phyloP scores from a whole-genome alignment of 2,888 invertebrate species.

The Orthosia incerta region DNA sequence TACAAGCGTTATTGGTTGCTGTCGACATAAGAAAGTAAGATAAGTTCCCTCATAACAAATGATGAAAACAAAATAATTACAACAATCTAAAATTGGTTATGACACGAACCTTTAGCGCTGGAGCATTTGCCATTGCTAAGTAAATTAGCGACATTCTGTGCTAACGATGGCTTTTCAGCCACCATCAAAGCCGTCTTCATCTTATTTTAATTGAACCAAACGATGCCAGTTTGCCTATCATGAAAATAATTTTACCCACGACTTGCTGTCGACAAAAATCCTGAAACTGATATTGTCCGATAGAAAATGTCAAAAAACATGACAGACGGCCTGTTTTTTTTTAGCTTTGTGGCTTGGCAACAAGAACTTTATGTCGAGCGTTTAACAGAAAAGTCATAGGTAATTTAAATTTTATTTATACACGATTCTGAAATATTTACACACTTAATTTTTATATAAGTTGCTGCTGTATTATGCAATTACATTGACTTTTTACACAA shows the following conservation, averaged over 20 bases:
- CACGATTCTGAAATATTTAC: too few species aligned
- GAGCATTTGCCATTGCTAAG: constrained; percentile 96
- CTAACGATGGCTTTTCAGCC: constrained; percentile 99
- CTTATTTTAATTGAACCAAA: constrained; percentile 65
- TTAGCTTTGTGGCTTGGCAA: too few species aligned
- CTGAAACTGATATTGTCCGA: constrained; percentile 10
- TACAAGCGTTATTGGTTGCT: constrained; percentile 95
- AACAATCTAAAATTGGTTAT: constrained; percentile 27
- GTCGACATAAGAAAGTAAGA: constrained; percentile 31
- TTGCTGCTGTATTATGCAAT: too few species aligned
- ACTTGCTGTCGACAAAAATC: neutral
- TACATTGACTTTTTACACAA: too few species aligned
- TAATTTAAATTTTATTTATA: too few species aligned
- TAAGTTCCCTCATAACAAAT: neutral
- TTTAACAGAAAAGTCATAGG: too few species aligned
- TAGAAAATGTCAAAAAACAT: constrained; percentile 3
- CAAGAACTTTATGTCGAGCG: too few species aligned
- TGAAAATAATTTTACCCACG: constrained; percentile 37
- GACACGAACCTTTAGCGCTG: constrained; percentile 93
- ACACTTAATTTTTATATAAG: too few species aligned
- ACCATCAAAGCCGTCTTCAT: constrained; percentile 98
- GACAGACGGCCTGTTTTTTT: too few species aligned
- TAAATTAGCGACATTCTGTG: constrained; percentile 97
- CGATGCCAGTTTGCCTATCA: constrained; percentile 19
- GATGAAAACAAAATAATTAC: constrained; percentile 35